Base-by-base conservation (phyloP, 2,888 invertebrate genomes). In the Acleris cristana region DNA sequence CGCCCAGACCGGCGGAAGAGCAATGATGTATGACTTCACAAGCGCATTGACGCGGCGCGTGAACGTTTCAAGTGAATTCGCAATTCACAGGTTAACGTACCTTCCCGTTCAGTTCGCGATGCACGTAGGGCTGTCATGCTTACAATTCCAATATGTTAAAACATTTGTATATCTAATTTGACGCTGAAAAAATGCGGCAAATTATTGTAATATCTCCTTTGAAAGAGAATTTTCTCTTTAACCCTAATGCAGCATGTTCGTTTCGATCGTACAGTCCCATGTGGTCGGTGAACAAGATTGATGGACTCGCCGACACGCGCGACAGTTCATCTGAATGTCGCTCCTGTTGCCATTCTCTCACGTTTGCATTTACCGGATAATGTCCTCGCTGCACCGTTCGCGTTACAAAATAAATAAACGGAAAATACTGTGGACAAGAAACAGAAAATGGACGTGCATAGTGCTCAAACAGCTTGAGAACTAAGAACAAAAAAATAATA, bases 201-300 rank as follows among this genome's bases (percentile, higher is more conserved):
- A 19, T 51, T 19, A 18, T 51, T 34, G 34, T 34, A 34, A 34
- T 34, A 34, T 34, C 12, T 34, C 3, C 3, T 14, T 40, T 40
- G 3, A 40, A 40, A 40, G 40, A 14, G 10, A 12, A 14, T 63
- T 54, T 48, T 30, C 62, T 59, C 44, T 58, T 49, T 53, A 66
- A 59, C 45, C 60, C 53, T 62, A 59, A 55, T 60, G 58, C 52
- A 62, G 57, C 26, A 65, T 66, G 67, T 65, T 69, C 52, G 61
- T 57, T 63, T 53, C 64, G 67, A 67, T 70, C 69, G 70, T 18
- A 64, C 63, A 57, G 70, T 71, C 71, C 70, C 64, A 52, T 65
- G 71, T 69, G 75, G 73, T 72, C 72, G 60, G 72, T 75, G 78
- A 79, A 75, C 77, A 76, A 79, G 81, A 81, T 81, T 79, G 79